Conservation (phyloP, 2,113 vertebrate species). For the Pardalotus punctatus region DNA sequence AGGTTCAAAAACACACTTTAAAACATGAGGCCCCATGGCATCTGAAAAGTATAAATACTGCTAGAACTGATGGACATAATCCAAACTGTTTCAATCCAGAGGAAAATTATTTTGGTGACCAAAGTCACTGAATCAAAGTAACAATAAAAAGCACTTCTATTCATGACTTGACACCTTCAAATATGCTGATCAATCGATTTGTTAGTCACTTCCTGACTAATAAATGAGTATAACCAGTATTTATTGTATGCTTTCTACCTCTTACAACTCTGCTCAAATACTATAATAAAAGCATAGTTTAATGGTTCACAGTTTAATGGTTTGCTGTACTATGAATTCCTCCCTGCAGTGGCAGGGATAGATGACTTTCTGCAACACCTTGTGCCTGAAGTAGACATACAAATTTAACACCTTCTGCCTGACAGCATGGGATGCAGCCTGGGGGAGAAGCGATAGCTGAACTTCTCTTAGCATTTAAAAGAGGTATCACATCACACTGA, state of each 20-base stretch:
- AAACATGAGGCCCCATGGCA: neutral
- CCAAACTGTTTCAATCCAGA: neutral
- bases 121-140: neutral
- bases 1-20: neutral
- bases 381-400: neutral
- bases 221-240: neutral
- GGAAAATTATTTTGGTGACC: neutral
- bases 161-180: neutral
- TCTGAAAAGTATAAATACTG: neutral
- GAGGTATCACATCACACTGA: rapidly evolving
- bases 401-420: neutral
- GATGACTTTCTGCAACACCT: neutral
- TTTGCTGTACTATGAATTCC: neutral
- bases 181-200: neutral
- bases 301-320: neutral
- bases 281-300: neutral
- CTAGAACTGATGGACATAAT: neutral
- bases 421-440: neutral
- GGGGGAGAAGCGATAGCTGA: neutral
- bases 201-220: neutral
- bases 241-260: neutral
- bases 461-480: neutral
- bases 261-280: neutral
- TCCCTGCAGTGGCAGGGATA: neutral
- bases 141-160: neutral